Evolutionary conservation across 1,140 invertebrate species (phyloP).

Genomic region (Drosophila varians): DNA sequence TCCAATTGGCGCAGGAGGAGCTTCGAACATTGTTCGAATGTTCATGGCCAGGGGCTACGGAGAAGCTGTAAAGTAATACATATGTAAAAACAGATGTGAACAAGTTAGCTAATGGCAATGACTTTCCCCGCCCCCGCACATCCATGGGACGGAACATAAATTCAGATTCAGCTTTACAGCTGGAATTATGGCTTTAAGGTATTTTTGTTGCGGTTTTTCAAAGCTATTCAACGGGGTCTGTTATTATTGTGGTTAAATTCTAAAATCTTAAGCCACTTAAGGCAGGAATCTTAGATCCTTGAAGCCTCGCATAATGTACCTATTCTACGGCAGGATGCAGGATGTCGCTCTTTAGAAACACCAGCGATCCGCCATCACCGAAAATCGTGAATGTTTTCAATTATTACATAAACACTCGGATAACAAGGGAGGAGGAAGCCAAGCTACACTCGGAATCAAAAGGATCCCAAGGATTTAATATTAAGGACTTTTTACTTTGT

Average conservation of each 20-base stretch:
- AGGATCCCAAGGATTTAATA: neutral
- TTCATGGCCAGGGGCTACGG: constrained; percentile 58
- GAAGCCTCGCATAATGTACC: constrained; percentile 46
- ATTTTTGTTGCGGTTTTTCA: neutral
- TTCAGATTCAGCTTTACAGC: neutral
- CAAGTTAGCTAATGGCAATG: constrained; percentile 61
- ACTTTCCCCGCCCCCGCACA: neutral
- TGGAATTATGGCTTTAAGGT: constrained; percentile 9
- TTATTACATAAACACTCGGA: constrained; percentile 62
- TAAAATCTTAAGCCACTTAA: constrained; percentile 30
- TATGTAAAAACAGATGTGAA: constrained; percentile 77
- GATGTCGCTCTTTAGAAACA: constrained; percentile 17
- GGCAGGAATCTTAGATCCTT: neutral
- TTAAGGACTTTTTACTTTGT: neutral
- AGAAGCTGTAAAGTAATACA: constrained; percentile 64
- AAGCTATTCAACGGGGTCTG: too few species aligned
- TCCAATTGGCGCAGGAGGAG: constrained; percentile 17
- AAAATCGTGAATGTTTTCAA: constrained; percentile 62
- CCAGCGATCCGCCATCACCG: constrained; percentile 24
- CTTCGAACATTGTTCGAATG: constrained; percentile 60
- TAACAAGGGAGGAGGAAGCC: neutral
- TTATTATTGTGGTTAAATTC: too few species aligned
- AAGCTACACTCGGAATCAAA: neutral
- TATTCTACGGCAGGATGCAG: constrained; percentile 7
- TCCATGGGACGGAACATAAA: neutral